These are phyloP conservation scores for Orchesella flavescens DNA, from an alignment of 2,888 invertebrate species.

Conservation along the genomic window DNA sequence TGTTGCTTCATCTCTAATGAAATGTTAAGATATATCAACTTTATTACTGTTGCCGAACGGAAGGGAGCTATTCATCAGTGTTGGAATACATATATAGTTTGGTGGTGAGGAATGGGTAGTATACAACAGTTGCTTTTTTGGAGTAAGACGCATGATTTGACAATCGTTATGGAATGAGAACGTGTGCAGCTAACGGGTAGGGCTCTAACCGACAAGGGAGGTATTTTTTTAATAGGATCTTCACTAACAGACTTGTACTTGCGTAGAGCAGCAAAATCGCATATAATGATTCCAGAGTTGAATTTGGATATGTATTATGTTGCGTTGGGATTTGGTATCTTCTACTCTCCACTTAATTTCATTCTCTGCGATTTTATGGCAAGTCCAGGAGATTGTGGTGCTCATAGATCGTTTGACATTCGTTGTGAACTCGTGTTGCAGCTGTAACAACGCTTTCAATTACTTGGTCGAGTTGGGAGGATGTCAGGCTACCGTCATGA, in stretches of 20 bases:
- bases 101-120: neutral
- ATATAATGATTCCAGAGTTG: neutral
- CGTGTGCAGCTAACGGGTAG: neutral
- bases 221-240: neutral
- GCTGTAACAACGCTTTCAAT: conserved; percentile 31
- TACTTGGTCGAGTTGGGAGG: conserved; percentile 7
- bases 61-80: conserved; percentile 40
- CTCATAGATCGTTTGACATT: conserved; percentile 48
- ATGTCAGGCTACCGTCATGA: conserved; percentile 45
- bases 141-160: conserved; percentile 22
- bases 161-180: neutral
- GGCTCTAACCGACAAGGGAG: neutral
- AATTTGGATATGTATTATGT: neutral
- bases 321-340: neutral
- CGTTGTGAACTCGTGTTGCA: conserved; percentile 31
- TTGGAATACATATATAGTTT: neutral
- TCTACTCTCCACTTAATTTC: neutral
- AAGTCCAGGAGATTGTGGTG: conserved; percentile 36
- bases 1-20: conserved; percentile 34
- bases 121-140: conserved; percentile 16
- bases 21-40: conserved; percentile 41
- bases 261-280: neutral
- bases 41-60: conserved; percentile 25
- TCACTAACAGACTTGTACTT: too few species aligned
- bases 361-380: conserved; percentile 23